Evolutionary conservation across 2,113 vertebrate genomes (phyloP).

Genomic region (Nothocercus julius): DNA sequence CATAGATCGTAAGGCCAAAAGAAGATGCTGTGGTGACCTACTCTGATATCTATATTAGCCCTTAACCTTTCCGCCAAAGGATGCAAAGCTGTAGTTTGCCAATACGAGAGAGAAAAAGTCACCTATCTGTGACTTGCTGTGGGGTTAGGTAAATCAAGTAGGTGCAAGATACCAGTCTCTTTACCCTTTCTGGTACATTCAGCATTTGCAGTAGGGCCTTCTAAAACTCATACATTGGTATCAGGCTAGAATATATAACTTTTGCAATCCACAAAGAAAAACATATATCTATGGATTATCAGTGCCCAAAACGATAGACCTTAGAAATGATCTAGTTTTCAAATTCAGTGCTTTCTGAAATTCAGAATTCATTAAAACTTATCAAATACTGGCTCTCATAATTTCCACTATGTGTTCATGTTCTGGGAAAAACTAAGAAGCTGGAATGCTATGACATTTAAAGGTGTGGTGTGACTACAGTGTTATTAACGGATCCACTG

Average conservation of each 20-base stretch:
- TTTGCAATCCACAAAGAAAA: background rate
- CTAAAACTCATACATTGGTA: background rate
- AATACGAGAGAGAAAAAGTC: background rate
- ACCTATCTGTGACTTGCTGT: background rate
- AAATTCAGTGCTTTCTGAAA: background rate
- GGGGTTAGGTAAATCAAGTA: background rate
- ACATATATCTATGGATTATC: background rate
- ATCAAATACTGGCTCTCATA: background rate
- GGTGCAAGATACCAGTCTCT: background rate
- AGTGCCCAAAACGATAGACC: background rate
- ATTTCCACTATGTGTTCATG: background rate
- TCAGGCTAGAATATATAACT: background rate
- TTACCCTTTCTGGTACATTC: background rate
- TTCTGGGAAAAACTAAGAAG: background rate
- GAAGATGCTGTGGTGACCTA: background rate
- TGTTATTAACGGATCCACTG: background rate
- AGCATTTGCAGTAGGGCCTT: background rate
- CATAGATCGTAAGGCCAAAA: background rate
- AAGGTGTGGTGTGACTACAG: background rate
- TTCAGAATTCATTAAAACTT: background rate
- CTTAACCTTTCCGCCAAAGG: background rate
- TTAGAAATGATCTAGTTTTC: background rate
- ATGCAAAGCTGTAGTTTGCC: background rate
- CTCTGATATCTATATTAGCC: background rate
- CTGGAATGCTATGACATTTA: background rate